Percentiles rank a stretch among this genome's conserved stretches.
Evolutionary conservation across 53 echinoderm and acorn worm genomes (phyloP).

Genomic region (Apostichopus leukothele): DNA sequence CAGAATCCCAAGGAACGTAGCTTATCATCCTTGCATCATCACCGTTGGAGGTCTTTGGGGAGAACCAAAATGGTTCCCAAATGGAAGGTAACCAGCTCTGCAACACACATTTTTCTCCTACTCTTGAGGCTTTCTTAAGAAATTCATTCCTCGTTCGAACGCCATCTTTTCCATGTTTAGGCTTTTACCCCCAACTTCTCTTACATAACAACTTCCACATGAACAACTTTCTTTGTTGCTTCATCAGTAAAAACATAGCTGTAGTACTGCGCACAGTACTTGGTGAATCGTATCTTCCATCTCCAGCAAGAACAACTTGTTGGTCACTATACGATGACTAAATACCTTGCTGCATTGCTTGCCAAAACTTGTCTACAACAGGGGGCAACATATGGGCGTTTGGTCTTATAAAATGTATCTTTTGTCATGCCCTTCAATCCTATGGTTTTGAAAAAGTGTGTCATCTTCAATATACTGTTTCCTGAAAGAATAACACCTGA

Average conservation of each 20-base stretch:
- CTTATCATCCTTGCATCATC: constrained; percentile 15
- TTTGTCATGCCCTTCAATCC: no score
- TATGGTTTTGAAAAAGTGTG: no score
- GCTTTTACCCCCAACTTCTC: constrained; percentile 44
- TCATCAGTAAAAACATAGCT: constrained; percentile 15
- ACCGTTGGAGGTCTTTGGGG: neutral
- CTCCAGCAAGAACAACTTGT: neutral
- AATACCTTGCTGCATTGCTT: no score
- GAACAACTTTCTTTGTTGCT: neutral
- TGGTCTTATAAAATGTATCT: no score
- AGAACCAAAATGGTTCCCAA: constrained; percentile 49
- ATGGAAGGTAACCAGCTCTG: constrained; percentile 39
- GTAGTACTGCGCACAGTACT: constrained; percentile 32
- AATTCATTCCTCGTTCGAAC: constrained; percentile 42
- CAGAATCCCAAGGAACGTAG: constrained; percentile 13
- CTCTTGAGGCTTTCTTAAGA: constrained; percentile 5
- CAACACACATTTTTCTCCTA: constrained; percentile 28
- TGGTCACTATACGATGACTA: no score
- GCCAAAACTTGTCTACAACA: no score
- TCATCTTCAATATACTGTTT: neutral
- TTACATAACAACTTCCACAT: constrained; percentile 32
- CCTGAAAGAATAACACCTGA: constrained; percentile 7
- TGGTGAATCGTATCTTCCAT: neutral
- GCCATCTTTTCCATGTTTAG: constrained; percentile 49
- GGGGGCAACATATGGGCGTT: no score